Conservation (phyloP, 2,113 vertebrate genomes). For the Solea senegalensis region DNA sequence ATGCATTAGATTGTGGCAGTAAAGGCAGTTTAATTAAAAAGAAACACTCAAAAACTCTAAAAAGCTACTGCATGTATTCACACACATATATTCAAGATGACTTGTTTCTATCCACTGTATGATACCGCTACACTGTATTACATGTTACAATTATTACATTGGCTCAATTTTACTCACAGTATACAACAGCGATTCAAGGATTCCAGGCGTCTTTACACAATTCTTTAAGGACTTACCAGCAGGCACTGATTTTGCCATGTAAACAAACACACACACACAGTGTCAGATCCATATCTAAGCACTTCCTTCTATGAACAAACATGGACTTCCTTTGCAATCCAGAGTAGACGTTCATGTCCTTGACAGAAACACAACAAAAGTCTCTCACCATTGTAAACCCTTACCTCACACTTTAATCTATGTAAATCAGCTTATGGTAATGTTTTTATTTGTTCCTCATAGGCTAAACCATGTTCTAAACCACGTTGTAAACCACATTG, state of each 20-base stretch:
- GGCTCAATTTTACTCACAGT: too few species aligned
- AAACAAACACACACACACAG: background rate
- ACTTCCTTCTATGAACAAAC: conserved; percentile 50
- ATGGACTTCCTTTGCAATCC: conserved; percentile 38
- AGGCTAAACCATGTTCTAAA: too few species aligned
- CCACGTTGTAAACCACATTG: too few species aligned
- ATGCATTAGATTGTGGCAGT: background rate
- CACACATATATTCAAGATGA: too few species aligned
- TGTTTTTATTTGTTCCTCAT: too few species aligned
- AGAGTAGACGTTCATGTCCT: conserved; percentile 22
- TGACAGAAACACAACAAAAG: conserved; percentile 27
- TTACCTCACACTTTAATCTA: background rate
- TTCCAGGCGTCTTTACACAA: conserved; percentile 1
- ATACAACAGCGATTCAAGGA: conserved; percentile 1
- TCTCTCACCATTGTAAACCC: conserved; percentile 9
- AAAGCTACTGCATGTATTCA: too few species aligned
- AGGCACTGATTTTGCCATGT: conserved; percentile 8
- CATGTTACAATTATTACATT: too few species aligned
- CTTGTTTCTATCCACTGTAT: too few species aligned
- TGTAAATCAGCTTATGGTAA: too few species aligned
- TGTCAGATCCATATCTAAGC: conserved; percentile 21
- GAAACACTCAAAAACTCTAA: background rate
- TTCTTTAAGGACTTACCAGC: conserved; percentile 14
- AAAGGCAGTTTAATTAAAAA: background rate
- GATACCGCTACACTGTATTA: too few species aligned